Evolutionary conservation across 2,888 invertebrate genomes (phyloP).

Genomic region (Eurytoma adleriae): DNA sequence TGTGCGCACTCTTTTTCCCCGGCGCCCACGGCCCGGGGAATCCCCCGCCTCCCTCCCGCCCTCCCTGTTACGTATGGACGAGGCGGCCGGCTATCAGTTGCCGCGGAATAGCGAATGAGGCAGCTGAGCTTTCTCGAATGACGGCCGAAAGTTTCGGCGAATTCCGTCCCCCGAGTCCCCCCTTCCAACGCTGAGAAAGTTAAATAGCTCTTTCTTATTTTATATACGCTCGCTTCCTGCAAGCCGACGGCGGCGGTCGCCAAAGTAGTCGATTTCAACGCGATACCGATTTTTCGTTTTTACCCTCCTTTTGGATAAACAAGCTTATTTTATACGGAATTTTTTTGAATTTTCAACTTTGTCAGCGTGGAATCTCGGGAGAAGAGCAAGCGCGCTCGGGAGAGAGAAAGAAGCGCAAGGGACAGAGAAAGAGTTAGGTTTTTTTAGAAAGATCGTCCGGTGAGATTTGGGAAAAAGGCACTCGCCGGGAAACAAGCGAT

Average conservation of each 20-base stretch:
- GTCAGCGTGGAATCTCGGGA: too few species aligned
- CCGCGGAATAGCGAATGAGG: not conserved
- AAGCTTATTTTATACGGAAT: not conserved
- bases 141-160: not conserved
- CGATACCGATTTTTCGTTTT: not conserved
- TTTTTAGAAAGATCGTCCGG: not conserved
- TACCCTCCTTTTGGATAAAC: not conserved
- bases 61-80: not conserved
- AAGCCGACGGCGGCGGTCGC: not conserved
- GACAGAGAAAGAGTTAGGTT: too few species aligned
- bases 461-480: conserved; percentile 6
- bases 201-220: conserved; percentile 22
- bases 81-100: not conserved
- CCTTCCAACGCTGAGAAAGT: conserved; percentile 11
- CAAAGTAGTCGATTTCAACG: too few species aligned
- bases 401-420: too few species aligned
- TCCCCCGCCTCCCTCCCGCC: too few species aligned
- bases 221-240: not conserved
- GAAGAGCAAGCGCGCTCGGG: too few species aligned
- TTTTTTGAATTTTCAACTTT: too few species aligned
- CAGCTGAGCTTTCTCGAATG: not conserved
- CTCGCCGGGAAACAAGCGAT: conserved; percentile 1
- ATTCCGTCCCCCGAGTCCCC: not conserved
- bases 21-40: too few species aligned
- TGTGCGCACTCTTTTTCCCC: too few species aligned